phyloP scores from a whole-genome alignment of 2,797 vertebrate species.

The Liasis olivaceus region DNA sequence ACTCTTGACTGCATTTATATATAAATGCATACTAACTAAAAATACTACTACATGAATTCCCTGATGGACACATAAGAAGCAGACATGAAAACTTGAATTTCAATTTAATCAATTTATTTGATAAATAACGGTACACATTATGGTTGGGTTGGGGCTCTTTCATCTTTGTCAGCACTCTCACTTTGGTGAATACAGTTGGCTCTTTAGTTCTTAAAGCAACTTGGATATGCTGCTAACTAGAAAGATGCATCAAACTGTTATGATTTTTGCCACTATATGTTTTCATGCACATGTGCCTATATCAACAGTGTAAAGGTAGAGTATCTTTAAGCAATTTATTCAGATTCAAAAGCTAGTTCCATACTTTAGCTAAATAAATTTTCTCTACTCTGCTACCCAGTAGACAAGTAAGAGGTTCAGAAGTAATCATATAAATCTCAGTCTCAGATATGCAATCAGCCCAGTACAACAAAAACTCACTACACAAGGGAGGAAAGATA shows the following conservation, averaged over 20 bases:
- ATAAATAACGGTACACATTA: neutral
- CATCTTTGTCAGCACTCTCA: neutral
- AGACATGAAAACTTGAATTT: neutral
- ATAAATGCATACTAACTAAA: too few relatives aligned
- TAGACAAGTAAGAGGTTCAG: neutral
- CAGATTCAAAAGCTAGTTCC: neutral
- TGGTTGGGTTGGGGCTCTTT: neutral
- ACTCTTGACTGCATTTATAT: too few relatives aligned
- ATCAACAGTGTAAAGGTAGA: neutral
- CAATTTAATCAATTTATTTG: neutral
- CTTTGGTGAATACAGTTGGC: neutral
- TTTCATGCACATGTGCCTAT: neutral
- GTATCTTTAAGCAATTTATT: slow-evolving; percentile 1
- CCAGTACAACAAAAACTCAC: slow-evolving; percentile 1
- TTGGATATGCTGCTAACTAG: neutral
- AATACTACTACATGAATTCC: neutral
- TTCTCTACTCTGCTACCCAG: neutral
- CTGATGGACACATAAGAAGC: neutral
- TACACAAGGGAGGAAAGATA: slow-evolving; percentile 24
- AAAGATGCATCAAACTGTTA: neutral
- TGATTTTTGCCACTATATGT: neutral
- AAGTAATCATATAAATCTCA: neutral
- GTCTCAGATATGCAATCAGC: slow-evolving; percentile 15
- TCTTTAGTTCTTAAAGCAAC: neutral
- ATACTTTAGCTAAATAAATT: neutral